phyloP scores from a whole-genome alignment of 2,113 vertebrate species.

The Callospermophilus lateralis region DNA sequence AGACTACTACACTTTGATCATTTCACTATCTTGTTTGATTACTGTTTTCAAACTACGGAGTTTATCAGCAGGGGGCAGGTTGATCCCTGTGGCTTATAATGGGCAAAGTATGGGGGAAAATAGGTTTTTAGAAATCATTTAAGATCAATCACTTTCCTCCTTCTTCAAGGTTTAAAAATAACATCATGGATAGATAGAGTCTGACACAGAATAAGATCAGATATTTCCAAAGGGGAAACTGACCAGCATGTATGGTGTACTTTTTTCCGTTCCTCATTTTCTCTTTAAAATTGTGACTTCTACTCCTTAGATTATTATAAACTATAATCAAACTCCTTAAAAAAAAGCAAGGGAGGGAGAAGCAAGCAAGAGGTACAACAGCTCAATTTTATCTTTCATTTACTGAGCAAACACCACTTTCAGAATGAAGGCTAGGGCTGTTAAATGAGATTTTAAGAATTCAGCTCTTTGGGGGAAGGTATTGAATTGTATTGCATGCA shows the following conservation, averaged over 20 bases:
- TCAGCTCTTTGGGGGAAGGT: constrained; percentile 36
- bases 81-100: constrained; percentile 87
- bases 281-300: constrained; percentile 61
- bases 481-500: background rate
- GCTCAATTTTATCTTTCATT: constrained; percentile 76
- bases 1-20: constrained; percentile 86
- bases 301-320: constrained; percentile 55
- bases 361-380: constrained; percentile 22
- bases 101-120: constrained; percentile 84
- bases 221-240: constrained; percentile 75
- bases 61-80: constrained; percentile 86
- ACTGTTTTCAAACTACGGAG: constrained; percentile 87
- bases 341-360: background rate
- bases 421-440: constrained; percentile 66
- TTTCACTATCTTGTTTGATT: constrained; percentile 87
- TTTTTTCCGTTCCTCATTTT: background rate
- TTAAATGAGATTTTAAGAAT: constrained; percentile 78
- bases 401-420: constrained; percentile 73
- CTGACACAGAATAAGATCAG: constrained; percentile 80
- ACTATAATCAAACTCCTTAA: constrained; percentile 54
- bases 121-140: constrained; percentile 86
- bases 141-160: constrained; percentile 85
- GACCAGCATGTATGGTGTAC: constrained; percentile 70
- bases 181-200: constrained; percentile 79
- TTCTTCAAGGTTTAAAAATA: constrained; percentile 86